Evolutionary conservation across 1,140 invertebrate species (phyloP).

Genomic region (Cotesia typhae): DNA sequence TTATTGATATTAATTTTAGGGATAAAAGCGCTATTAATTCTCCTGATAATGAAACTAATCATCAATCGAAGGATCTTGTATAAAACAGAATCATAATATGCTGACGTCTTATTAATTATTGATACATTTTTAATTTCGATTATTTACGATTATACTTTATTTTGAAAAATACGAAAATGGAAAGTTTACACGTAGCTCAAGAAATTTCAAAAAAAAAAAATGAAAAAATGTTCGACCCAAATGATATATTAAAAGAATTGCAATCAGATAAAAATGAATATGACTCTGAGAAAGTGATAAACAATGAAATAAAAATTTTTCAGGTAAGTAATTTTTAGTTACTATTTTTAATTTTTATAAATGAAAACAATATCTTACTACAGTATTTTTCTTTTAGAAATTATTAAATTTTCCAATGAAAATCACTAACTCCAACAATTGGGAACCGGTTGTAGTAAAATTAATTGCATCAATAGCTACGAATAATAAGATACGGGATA

Average conservation of each 20-base stretch:
- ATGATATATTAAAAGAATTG: constrained; percentile 17
- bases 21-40: neutral
- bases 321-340: constrained; percentile 39
- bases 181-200: neutral
- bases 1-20: constrained; percentile 15
- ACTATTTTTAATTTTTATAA: neutral
- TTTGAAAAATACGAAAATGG: constrained; percentile 5
- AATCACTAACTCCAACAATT: neutral
- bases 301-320: constrained; percentile 35
- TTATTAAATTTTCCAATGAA: constrained; percentile 39
- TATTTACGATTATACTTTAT: neutral
- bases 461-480: constrained; percentile 33
- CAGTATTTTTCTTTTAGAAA: constrained; percentile 39
- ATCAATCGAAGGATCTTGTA: neutral
- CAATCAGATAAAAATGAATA: constrained; percentile 20
- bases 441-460: constrained; percentile 24
- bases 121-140: too few species aligned
- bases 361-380: neutral
- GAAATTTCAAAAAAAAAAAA: neutral
- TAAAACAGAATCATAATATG: constrained; percentile 16
- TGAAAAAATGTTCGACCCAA: neutral
- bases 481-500: constrained; percentile 43
- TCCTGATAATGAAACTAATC: neutral
- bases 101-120: neutral
- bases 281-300: neutral